Base-by-base conservation (phyloP, 2,113 vertebrate species). In the Prochilodus magdalenae region DNA sequence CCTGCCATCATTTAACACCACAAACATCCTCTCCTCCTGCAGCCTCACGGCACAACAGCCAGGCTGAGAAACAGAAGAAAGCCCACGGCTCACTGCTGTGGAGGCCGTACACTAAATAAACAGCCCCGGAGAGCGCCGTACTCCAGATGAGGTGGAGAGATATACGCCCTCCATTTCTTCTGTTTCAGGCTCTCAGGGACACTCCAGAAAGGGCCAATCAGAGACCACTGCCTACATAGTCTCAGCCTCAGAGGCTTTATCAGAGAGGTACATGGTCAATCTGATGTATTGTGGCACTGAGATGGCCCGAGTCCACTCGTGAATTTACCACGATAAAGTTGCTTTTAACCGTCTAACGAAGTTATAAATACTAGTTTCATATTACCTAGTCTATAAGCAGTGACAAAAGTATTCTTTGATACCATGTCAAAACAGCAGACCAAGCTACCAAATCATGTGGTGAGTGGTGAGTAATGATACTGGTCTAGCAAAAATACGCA, bases 1-100 rank as follows among this genome's bases (percentile, higher is more conserved):
- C 77, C 70, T 86, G 55, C 82, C 73, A 81, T 73, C 73, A 59
- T 77, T 83, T 80, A 77, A 73, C 77, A 65, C 26, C 84, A 81
- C 75, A 82, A 26, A 77, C 75, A 73, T 57, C 47, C 69, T 62
- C 76, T 60, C 47, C 30, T 51, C 79, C 65, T 33, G 73, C 60
- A 81, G 55, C 47, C 76, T 76, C 24, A 63, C 47, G 71, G 49
- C 70, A 18, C 77, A 75, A 44, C 40, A 49, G 5, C 73, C 62
- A 60, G 24, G 29, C 73, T 55, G 60, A 57, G 24, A 47, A 70
- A 15, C 18, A 30, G 33, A 60, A 83, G 36, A 63, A 71, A 40
- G 73, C 27, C 7, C 5, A 44, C 40, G 40, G 40, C 40, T 44
- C 40, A 10, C 40, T 44, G 40, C 40, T 10, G 40, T 69, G 6